Evolutionary conservation across 2,888 invertebrate genomes (phyloP), one percentile per base, ranked within the genome.

Genomic region (Lymantria monacha): DNA sequence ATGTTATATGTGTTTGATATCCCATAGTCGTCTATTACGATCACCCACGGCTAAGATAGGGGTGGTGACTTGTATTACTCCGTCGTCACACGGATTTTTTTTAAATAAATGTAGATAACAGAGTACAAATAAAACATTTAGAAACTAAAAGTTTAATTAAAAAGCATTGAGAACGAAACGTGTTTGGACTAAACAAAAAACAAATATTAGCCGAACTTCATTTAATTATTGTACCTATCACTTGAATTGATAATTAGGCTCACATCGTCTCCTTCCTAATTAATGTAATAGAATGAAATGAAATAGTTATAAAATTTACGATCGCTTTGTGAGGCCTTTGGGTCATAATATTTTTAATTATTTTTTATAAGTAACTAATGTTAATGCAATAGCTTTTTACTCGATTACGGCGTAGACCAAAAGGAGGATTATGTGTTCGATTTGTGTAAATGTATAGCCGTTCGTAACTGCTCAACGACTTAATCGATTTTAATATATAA

Each of bases 191-290:
- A 40, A 49, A 60, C 51, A 66, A 55, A n/a, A n/a, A 50, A 45
- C 38, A 40, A 59, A 52, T 59, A 55, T 65, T 58, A 53, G 51
- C 49, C 43, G 49, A 66, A 70, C 59, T 70, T 65, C 65, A 65
- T 58, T 65, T 70, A 68, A 68, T 70, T 68, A 59, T 57, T 46
- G 48, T 61, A 52, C 52, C 55, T n/a, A 42, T 55, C 59, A 63
- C 57, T 59, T 54, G 68, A 69, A 67, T 67, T 56, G 55, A 55
- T 55, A 62, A 62, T 54, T 50, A 56, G 50, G 46, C 43, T 55
- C 40, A 7, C 37, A 46, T 44, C 13, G 38, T 55, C 55, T 59
- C 52, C 44, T 15, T 63, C 52, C 50, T 47, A 49, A 41, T 42
- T 42, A 31, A 52, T 55, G 36, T 38, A 15, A 56, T 40, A 53